These are phyloP conservation scores for Theretra japonica DNA, from an alignment of 2,888 invertebrate species.

Conservation along the genomic window DNA sequence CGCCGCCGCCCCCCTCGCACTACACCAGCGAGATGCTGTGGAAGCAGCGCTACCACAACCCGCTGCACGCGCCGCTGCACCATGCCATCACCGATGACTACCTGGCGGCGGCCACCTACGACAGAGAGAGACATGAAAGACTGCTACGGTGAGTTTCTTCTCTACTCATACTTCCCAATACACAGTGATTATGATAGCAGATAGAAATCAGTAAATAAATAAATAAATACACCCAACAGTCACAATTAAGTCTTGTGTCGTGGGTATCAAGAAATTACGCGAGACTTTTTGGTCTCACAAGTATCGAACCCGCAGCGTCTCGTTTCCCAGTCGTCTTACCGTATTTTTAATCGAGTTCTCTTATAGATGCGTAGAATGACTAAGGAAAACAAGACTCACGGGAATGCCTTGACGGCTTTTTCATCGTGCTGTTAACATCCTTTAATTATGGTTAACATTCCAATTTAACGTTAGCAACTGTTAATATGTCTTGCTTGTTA, in stretches of 20 bases:
- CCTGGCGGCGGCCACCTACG: constrained; percentile 83
- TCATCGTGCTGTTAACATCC: neutral
- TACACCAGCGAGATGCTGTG: constrained; percentile 85
- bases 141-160: constrained; percentile 84
- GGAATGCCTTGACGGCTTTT: neutral
- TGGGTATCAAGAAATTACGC: too few species aligned
- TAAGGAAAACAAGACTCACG: neutral
- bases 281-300: too few species aligned
- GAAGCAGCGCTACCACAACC: constrained; percentile 86
- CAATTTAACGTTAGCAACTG: neutral
- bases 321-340: too few species aligned
- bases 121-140: constrained; percentile 88
- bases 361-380: too few species aligned
- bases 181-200: too few species aligned
- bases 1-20: constrained; percentile 80
- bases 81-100: constrained; percentile 82
- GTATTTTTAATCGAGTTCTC: too few species aligned
- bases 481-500: neutral
- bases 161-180: neutral
- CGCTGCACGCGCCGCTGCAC: constrained; percentile 81
- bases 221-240: too few species aligned
- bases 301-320: too few species aligned
- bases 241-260: too few species aligned
- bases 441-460: neutral
- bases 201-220: too few species aligned